Percentiles rank a stretch among this genome's conserved stretches.
phyloP scores from a whole-genome alignment of 2,888 invertebrate genomes.

The Apocheima hispidaria region DNA sequence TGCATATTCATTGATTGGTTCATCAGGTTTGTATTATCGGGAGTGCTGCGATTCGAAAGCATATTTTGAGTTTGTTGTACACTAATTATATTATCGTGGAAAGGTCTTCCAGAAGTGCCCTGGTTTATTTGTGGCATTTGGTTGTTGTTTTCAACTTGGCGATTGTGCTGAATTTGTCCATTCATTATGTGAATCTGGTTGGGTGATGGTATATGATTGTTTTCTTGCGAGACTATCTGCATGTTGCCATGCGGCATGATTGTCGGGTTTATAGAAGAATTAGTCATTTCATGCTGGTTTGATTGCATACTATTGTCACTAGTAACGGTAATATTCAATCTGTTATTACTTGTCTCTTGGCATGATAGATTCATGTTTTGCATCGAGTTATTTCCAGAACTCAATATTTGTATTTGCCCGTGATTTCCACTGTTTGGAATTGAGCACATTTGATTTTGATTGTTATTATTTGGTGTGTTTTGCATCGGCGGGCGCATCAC shows the following conservation, averaged over 20 bases:
- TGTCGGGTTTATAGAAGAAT: conserved; percentile 61
- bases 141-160: conserved; percentile 68
- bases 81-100: conserved; percentile 73
- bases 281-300: conserved; percentile 70
- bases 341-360: conserved; percentile 72
- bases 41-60: conserved; percentile 71
- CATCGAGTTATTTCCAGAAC: conserved; percentile 73
- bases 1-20: conserved; percentile 79
- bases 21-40: conserved; percentile 71
- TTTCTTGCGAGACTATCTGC: conserved; percentile 76
- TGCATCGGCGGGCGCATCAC: conserved; percentile 72
- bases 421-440: conserved; percentile 69
- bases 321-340: conserved; percentile 68
- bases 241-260: conserved; percentile 75
- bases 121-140: conserved; percentile 75
- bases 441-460: conserved; percentile 78
- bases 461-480: conserved; percentile 74
- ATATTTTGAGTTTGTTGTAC: conserved; percentile 72
- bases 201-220: conserved; percentile 64
- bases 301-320: conserved; percentile 69
- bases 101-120: conserved; percentile 64
- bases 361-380: conserved; percentile 78
- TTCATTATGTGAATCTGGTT: conserved; percentile 83
- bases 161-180: conserved; percentile 80
- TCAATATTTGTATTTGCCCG: conserved; percentile 75